Conservation (phyloP, 2,888 invertebrate species). For the Phytoseiulus persimilis region DNA sequence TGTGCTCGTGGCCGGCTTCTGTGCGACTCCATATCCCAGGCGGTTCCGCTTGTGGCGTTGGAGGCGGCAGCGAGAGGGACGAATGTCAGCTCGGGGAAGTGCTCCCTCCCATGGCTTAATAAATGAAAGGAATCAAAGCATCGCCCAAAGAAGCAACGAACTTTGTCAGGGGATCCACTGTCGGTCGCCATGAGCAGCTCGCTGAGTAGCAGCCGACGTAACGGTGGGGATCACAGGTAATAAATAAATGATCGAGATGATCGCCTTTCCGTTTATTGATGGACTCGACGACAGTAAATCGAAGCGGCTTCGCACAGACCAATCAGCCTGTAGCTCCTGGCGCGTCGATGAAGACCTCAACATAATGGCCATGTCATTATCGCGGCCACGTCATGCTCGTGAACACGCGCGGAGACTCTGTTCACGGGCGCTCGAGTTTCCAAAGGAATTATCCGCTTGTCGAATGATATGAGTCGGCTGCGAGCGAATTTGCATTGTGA, state of each 20-base stretch:
- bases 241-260: slow-evolving; percentile 37
- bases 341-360: background rate
- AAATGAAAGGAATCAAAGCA: background rate
- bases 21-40: too few relatives aligned
- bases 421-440: background rate
- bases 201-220: background rate
- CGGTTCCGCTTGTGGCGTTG: background rate
- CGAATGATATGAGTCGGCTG: background rate
- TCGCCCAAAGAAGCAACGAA: background rate
- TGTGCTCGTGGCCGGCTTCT: too few relatives aligned
- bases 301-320: background rate
- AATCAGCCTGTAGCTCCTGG: background rate
- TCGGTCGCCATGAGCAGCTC: background rate
- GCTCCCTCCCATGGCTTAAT: background rate
- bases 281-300: background rate
- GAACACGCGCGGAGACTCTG: background rate
- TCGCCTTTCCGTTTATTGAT: slow-evolving; percentile 35
- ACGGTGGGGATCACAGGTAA: slow-evolving; percentile 1
- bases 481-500: background rate
- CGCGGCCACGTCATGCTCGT: background rate
- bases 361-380: background rate
- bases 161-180: background rate
- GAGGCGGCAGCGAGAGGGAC: background rate
- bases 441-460: background rate
- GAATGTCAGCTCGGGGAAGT: background rate